Evolutionary conservation across 2,797 vertebrate genomes (phyloP), one percentile per base, ranked within the genome.

Genomic region (Bucorvus abyssinicus): DNA sequence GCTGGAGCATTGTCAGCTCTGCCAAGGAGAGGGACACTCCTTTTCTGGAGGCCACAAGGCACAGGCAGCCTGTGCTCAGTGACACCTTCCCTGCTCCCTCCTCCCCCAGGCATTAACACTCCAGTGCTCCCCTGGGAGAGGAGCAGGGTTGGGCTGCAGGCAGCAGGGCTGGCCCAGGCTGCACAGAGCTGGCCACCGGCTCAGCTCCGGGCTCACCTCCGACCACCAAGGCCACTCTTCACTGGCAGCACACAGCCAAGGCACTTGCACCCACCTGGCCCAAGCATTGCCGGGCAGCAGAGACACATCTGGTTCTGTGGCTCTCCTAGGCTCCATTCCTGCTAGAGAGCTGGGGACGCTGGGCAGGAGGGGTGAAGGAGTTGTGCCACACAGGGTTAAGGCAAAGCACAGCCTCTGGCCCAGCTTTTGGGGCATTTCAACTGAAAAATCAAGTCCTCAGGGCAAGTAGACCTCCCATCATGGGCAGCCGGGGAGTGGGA

Each of bases 211-310:
- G 9, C 49, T n/a, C 10, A 23, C 45, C 47, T 65, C 32, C 1
- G 1, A 21, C 30, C 50, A 44, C 59, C 74, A 64, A 22, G 32
- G 42, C 38, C 55, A 69, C 9, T 24, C n/a, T 24, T 73, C 24
- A 2, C 45, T 19, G 32, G 22, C 70, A 74, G 82, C 6, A 1
- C 20, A 12, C 1, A 2, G 32, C 60, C 0, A 0, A 56, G 27
- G 36, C 52, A 36, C 64, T 38, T 6, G 0, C 32, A 29, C 15
- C 27, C 18, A 4, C 15, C 45, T 30, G 44, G 19, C 22, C 26
- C 3, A 2, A 50, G 53, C 40, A 27, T 4, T 32, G 45, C 53
- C n/a, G 11, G 21, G 50, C 67, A 76, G 83, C 50, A 47, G 24
- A 47, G 23, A 38, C n/a, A 34, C 38, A 30, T 3, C 61, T 67